These are phyloP conservation scores for Parauchenoglanis punctatus DNA, from an alignment of 2,797 vertebrate genomes.

Conservation along the genomic window DNA sequence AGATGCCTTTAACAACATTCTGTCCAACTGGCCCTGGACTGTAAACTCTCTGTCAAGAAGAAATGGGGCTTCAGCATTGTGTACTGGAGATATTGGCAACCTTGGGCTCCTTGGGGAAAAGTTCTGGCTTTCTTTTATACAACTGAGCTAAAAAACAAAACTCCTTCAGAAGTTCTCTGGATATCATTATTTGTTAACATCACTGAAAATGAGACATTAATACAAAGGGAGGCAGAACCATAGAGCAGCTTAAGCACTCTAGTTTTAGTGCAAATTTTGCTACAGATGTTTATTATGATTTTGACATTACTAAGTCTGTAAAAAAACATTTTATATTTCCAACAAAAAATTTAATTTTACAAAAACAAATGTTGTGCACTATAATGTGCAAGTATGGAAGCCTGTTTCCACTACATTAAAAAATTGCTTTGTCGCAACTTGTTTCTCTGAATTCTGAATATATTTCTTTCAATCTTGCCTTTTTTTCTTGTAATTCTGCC, in stretches of 20 bases:
- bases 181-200: neutral
- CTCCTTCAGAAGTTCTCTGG: neutral
- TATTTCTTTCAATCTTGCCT: too few species aligned
- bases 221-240: neutral
- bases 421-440: too few species aligned
- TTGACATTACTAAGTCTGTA: too few species aligned
- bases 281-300: neutral
- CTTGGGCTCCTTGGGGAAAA: neutral
- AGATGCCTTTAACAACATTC: neutral
- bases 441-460: too few species aligned
- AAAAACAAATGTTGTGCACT: too few species aligned
- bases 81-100: neutral
- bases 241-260: neutral
- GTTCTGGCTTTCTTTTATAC: neutral
- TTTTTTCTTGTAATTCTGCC: too few species aligned
- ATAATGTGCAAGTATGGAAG: too few species aligned
- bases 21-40: neutral
- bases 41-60: neutral
- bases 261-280: too few species aligned
- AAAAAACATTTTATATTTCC: too few species aligned
- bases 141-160: neutral
- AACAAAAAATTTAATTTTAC: too few species aligned
- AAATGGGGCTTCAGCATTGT: neutral
- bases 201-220: neutral
- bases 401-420: too few species aligned